Conservation (phyloP, 1,140 invertebrate genomes). For the Drosophila paulistorum region DNA sequence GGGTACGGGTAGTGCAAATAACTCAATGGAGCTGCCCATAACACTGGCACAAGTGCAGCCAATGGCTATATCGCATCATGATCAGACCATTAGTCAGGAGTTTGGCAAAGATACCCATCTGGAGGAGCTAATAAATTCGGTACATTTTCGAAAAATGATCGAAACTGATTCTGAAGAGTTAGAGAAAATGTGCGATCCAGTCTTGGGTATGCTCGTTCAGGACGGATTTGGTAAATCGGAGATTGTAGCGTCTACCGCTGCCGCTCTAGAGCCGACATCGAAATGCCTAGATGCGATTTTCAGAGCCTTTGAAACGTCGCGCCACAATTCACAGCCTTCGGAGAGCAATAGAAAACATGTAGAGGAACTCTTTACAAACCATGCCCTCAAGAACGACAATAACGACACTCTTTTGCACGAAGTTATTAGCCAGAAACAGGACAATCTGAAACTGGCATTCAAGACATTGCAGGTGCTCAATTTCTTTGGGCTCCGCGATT, state of each 20-base stretch:
- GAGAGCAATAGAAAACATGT: conserved; percentile 30
- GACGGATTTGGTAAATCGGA: conserved; percentile 41
- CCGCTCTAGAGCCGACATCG: conserved; percentile 20
- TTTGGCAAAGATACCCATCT: conserved; percentile 51
- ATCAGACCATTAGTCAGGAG: conserved; percentile 71
- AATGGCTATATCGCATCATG: conserved; percentile 36
- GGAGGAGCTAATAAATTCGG: conserved; percentile 34
- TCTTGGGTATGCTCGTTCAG: conserved; percentile 24
- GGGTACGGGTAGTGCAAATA: conserved; percentile 50
- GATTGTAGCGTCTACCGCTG: neutral
- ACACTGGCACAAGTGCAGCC: conserved; percentile 49
- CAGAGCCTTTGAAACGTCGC: conserved; percentile 50
- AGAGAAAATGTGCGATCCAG: conserved; percentile 41
- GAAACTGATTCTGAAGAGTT: conserved; percentile 44
- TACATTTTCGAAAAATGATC: conserved; percentile 39
- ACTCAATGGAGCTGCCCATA: conserved; percentile 69
- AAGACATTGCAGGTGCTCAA: conserved; percentile 62
- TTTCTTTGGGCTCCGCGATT: conserved; percentile 68
- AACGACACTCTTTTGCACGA: conserved; percentile 72
- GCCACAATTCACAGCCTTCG: conserved; percentile 18
- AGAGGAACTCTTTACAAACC: conserved; percentile 54
- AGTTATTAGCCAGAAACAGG: conserved; percentile 62
- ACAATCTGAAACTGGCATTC: conserved; percentile 60
- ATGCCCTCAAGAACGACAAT: conserved; percentile 62
- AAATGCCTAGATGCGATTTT: conserved; percentile 56